Conservation (phyloP, 2,797 vertebrate species). For the Sphenodon punctatus region DNA sequence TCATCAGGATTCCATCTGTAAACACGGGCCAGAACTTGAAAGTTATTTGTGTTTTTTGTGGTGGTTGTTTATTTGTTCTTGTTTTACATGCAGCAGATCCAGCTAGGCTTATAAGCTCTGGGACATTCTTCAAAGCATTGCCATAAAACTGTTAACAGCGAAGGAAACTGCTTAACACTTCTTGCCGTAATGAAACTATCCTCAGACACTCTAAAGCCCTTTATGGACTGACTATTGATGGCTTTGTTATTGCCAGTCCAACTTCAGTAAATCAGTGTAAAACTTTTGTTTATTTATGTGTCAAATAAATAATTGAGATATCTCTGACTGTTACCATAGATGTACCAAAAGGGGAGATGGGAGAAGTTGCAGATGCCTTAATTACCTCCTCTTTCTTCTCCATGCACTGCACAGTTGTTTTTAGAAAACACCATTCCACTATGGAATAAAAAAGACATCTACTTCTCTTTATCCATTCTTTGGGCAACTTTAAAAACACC, state of each 20-base stretch:
- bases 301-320: constrained; percentile 35
- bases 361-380: background rate
- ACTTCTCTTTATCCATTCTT: background rate
- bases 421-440: background rate
- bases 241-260: constrained; percentile 52
- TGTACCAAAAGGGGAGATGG: background rate
- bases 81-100: constrained; percentile 32
- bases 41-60: constrained; percentile 36
- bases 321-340: constrained; percentile 32
- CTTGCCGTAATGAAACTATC: constrained; percentile 64
- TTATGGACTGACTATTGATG: constrained; percentile 61
- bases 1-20: constrained; percentile 10
- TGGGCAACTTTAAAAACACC: background rate
- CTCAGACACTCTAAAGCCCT: constrained; percentile 50
- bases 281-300: constrained; percentile 59
- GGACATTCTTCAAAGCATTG: constrained; percentile 60
- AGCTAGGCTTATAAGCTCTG: constrained; percentile 58
- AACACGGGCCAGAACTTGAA: constrained; percentile 45
- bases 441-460: background rate
- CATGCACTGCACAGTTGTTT: background rate
- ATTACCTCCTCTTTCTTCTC: background rate
- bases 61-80: constrained; percentile 55
- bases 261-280: constrained; percentile 38
- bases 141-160: constrained; percentile 51
- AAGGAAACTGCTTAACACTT: constrained; percentile 57